Percentiles rank a stretch among this genome's conserved stretches.
Conservation (phyloP, 2,888 invertebrate genomes). For the Acanthopleura granulata region DNA sequence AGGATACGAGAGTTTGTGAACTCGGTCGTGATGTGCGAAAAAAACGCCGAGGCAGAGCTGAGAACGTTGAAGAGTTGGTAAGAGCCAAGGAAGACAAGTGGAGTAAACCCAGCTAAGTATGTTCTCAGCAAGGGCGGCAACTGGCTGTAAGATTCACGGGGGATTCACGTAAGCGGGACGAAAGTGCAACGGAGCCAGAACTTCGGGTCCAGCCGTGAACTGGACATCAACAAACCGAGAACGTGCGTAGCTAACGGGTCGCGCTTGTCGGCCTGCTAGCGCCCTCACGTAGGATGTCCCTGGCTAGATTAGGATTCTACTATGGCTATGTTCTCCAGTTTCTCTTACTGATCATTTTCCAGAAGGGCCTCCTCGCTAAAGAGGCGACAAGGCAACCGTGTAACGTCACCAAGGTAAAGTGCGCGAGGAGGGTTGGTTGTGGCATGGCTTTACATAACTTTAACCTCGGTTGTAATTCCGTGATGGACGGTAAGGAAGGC, state of each 20-base stretch:
- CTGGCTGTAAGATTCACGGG: no score
- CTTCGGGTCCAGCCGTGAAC: neutral
- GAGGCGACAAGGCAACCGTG: conserved; percentile 34
- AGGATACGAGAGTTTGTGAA: neutral
- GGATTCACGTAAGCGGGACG: no score
- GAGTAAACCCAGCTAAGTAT: neutral
- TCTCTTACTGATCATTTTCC: neutral
- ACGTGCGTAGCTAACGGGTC: neutral
- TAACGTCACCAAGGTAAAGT: conserved; percentile 76
- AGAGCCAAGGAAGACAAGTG: neutral
- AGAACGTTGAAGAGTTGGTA: neutral
- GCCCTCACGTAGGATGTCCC: neutral
- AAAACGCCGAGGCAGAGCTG: neutral
- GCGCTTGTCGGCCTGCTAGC: neutral
- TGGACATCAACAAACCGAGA: neutral
- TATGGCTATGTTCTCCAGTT: neutral
- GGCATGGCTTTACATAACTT: conserved; percentile 83
- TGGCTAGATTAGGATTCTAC: neutral
- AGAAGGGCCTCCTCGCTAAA: neutral
- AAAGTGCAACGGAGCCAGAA: no score
- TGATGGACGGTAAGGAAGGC: conserved; percentile 72
- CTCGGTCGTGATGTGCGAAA: conserved; percentile 1
- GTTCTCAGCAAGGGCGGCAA: neutral
- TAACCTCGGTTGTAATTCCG: conserved; percentile 79
- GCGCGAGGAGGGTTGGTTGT: conserved; percentile 83